phyloP scores from a whole-genome alignment of 2,113 vertebrate genomes.

The Dunckerocampus dactyliophorus region DNA sequence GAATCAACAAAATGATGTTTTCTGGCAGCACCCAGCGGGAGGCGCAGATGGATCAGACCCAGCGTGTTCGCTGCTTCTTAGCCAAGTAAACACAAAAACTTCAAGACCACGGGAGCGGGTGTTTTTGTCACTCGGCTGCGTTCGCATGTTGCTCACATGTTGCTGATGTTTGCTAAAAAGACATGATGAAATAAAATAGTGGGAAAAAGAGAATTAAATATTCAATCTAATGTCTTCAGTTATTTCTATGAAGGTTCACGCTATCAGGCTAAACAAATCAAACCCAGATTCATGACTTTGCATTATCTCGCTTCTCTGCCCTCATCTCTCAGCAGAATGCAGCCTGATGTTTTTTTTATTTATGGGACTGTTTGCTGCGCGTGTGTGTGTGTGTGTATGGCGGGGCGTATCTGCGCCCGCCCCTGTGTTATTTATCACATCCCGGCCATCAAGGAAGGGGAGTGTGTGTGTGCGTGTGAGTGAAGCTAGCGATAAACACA shows the following conservation, averaged over 20 bases:
- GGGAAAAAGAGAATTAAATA: too few species aligned
- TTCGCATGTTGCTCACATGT: too few species aligned
- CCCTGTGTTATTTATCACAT: constrained; percentile 23
- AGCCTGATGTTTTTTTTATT: neutral
- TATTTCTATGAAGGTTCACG: too few species aligned
- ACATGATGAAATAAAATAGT: too few species aligned
- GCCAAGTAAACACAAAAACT: neutral
- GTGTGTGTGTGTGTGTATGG: constrained; percentile 2
- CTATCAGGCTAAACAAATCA: too few species aligned
- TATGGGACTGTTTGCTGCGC: neutral
- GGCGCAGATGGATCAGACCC: neutral
- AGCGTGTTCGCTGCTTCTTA: neutral
- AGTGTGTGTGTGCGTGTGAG: neutral
- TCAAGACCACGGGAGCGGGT: neutral
- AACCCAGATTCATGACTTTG: neutral
- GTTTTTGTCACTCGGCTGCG: too few species aligned
- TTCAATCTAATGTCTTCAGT: too few species aligned
- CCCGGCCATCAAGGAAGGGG: constrained; percentile 1
- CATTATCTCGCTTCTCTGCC: neutral
- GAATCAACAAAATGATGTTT: neutral
- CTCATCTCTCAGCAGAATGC: constrained; percentile 9
- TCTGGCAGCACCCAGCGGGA: neutral
- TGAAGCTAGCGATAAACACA: constrained; percentile 22
- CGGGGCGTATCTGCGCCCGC: constrained; percentile 23
- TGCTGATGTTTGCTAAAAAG: too few species aligned